Evolutionary conservation across 1,140 invertebrate species (phyloP), one percentile per base, ranked within the genome.

Genomic region (Conopomorpha cramerella): DNA sequence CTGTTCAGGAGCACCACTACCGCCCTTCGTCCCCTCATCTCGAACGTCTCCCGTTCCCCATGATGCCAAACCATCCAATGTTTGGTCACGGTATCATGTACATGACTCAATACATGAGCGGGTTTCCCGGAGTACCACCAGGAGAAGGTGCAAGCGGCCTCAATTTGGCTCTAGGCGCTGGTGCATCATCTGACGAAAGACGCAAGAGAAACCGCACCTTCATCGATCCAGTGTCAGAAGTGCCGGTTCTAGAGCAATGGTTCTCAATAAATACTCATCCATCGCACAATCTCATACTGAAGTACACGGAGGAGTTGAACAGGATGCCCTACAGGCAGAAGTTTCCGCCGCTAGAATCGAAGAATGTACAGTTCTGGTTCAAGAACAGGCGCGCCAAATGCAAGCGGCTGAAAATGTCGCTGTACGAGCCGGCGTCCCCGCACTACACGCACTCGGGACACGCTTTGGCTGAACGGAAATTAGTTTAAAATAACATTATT

Each of bases 331-430:
- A 97, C 66, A 82, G 95, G 49, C 93, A 96, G 65, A 97, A 98
- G 70, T 98, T 98, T 71, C 96, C 95, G 0, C 86, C 93, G 14
- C 79, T 99, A 16, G 95, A 98, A 70, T 94, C 95, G 11, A 98
- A 98, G 77, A 98, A 99, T 64, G 94, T 99, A 34, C 95, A 98
- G 74, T 95, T 99, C 64, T 94, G 91, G 91, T 93, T 94, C 70
- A 97, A 97, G 74, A 98, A 98, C 67, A 87, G 95, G 29, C 80
- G 95, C 29, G 96, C 96, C 43, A 98, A 98, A 72, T 95, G 93
- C 61, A 98, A 98, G 73, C 81, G 95, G 15, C 77, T 95, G 52
- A 93, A 93, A 72, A 91, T 93, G 89, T 89, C 90, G 0, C 67
- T 92, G 14, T 91, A 90, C 54, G 88, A 90, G 43, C 65, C 77